phyloP scores from a whole-genome alignment of 2,888 invertebrate species.

The Hemithea aestivaria region DNA sequence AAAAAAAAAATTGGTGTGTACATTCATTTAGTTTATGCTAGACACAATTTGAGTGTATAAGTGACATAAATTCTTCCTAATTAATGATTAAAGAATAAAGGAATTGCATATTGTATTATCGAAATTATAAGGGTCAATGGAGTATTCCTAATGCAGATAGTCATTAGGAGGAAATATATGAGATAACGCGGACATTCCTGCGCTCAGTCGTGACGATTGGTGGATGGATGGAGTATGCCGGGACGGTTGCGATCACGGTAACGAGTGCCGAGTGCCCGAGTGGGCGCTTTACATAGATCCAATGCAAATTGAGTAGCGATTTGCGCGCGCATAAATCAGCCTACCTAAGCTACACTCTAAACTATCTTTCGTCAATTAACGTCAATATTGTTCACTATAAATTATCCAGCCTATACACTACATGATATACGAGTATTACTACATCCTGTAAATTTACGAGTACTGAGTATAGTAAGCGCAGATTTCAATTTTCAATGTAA shows the following conservation, averaged over 20 bases:
- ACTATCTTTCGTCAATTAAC: constrained; percentile 63
- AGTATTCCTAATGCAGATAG: constrained; percentile 19
- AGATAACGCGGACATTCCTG: constrained; percentile 41
- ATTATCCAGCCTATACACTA: constrained; percentile 1
- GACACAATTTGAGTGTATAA: no score
- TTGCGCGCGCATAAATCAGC: constrained; percentile 57
- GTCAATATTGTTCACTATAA: constrained; percentile 52
- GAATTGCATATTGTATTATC: constrained; percentile 5
- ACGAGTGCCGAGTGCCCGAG: constrained; percentile 58
- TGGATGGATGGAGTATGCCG: constrained; percentile 37
- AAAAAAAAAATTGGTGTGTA: no score
- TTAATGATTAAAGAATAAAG: constrained; percentile 1
- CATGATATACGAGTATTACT: no score
- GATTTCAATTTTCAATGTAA: no score
- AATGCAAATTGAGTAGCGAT: constrained; percentile 67
- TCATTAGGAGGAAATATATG: constrained; percentile 31
- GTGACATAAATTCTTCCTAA: no score
- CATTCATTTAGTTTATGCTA: no score
- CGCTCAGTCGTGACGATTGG: constrained; percentile 54
- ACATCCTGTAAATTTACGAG: no score
- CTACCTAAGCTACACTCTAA: constrained; percentile 33
- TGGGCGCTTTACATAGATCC: constrained; percentile 64
- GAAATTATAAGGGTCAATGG: background rate
- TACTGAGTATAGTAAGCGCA: background rate
- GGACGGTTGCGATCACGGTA: constrained; percentile 45